phyloP scores from a whole-genome alignment of 2,113 vertebrate species.

The Pseudonaja textilis region DNA sequence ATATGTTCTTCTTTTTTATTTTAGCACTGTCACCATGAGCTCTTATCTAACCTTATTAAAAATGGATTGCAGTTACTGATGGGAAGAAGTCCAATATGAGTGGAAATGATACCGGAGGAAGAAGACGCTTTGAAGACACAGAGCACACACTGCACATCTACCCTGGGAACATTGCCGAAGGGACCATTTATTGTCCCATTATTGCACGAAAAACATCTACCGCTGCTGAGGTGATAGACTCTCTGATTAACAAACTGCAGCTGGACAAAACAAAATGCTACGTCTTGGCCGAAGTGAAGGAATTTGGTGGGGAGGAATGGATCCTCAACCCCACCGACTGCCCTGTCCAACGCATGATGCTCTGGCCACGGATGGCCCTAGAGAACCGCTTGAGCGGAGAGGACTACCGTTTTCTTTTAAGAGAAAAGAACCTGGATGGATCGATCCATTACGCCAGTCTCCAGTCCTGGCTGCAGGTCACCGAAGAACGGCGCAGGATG shows the following conservation, averaged over 20 bases:
- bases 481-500: conserved; percentile 90
- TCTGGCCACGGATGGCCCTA: conserved; percentile 94
- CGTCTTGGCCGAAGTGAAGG: conserved; percentile 95
- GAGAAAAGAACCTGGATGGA: conserved; percentile 95
- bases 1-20: neutral
- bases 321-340: conserved; percentile 96
- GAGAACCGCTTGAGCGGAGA: conserved; percentile 90
- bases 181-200: conserved; percentile 95
- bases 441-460: conserved; percentile 96
- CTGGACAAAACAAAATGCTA: conserved; percentile 93
- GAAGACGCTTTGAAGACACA: conserved; percentile 93
- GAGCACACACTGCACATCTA: conserved; percentile 94
- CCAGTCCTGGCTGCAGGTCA: conserved; percentile 94
- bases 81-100: conserved; percentile 94
- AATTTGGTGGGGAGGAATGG: conserved; percentile 98
- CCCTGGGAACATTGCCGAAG: conserved; percentile 89
- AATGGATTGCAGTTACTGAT: conserved; percentile 80
- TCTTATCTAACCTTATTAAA: conserved; percentile 61
- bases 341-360: conserved; percentile 97
- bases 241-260: conserved; percentile 84
- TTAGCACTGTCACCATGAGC: conserved; percentile 80
- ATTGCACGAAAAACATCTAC: conserved; percentile 90
- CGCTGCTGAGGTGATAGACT: conserved; percentile 92
- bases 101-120: conserved; percentile 92
- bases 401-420: conserved; percentile 93